Conservation (phyloP, 1,140 invertebrate genomes). For the Hyposmocoma kahamanoa region DNA sequence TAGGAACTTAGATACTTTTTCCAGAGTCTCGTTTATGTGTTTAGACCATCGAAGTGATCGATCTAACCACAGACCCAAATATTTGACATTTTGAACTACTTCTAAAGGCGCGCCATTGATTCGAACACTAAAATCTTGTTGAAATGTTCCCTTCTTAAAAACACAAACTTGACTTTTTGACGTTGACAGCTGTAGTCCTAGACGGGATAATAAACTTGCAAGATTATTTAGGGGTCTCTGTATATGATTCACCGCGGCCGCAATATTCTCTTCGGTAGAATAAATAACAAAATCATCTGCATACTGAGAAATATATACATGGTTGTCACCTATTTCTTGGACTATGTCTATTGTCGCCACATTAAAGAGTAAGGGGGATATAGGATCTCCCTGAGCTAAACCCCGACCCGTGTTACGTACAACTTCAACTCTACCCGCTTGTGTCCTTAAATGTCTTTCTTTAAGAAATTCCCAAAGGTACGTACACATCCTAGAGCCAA, state of each 20-base stretch:
- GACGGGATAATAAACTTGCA: background rate
- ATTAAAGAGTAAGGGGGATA: constrained; percentile 24
- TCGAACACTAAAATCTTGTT: constrained; percentile 2
- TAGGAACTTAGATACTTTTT: background rate
- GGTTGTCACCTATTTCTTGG: background rate
- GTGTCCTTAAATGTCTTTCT: background rate
- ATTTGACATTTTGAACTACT: constrained; percentile 11
- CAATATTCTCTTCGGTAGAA: constrained; percentile 3
- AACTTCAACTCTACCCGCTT: background rate
- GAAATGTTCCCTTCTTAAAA: constrained; percentile 12
- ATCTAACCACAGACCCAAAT: constrained; percentile 10
- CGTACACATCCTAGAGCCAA: background rate
- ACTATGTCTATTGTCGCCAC: constrained; percentile 12
- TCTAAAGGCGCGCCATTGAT: constrained; percentile 9
- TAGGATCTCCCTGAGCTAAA: constrained; percentile 21
- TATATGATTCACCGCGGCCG: background rate
- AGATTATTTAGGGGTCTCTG: constrained; percentile 13
- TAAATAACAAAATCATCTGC: constrained; percentile 23
- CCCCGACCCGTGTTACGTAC: constrained; percentile 3
- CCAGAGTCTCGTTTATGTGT: background rate
- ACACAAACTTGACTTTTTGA: constrained; percentile 21
- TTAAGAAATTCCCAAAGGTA: constrained; percentile 5
- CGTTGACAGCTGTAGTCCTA: constrained; percentile 11
- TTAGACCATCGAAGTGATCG: background rate
- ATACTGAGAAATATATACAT: constrained; percentile 16